Base-by-base conservation (phyloP, 1,140 invertebrate genomes). In the Portunus trituberculatus region DNA sequence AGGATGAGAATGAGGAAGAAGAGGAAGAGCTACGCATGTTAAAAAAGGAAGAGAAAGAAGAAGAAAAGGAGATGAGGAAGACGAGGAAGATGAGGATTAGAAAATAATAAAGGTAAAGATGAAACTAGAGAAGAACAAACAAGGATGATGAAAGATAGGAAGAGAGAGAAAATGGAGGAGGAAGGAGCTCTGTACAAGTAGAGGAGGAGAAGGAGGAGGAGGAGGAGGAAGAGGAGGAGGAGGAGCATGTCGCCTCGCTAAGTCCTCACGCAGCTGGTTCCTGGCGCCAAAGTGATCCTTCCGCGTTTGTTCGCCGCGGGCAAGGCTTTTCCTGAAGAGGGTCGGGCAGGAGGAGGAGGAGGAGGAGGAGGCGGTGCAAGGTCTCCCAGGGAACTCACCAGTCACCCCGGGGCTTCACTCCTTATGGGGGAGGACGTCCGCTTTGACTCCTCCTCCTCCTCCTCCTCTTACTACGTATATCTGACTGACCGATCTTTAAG, bases 251-350 rank as follows among this genome's bases (percentile, higher is more conserved):
- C 20, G 67, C 67, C n/a, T 12, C 20, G 2, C 52, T 59, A 20
- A 76, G 67, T 76, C 12, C 52, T 59, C 52, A 59, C 67, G n/a
- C 89, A 59, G 89, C 46, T 91, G 89, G 28, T 91, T 29, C 46
- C 89, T 91, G 89, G 89, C 89, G 89, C 89, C 89, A 67, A 12
- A 8, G 29, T 91, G 89, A 91, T 48, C 89, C 89, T 91, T 91
- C 89, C 89, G 89, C 28, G 46, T 91, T 91, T 59, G 89, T 59
- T n/a, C 29, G 48, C 89, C 89, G 48, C 4, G 89, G 48, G 31
- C 89, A 91, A 91, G 48, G 89, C 89, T 59, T 91, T 59, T 91
- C 89, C 89, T 59, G 46, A 91, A 52, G 89, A 52, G 48, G 12
- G 32, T 14, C 14, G 88, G 39, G 28, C 12, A 45, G 88, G 10